These are phyloP conservation scores for Falco punctatus DNA, from an alignment of 2,113 vertebrate species.

Conservation along the genomic window DNA sequence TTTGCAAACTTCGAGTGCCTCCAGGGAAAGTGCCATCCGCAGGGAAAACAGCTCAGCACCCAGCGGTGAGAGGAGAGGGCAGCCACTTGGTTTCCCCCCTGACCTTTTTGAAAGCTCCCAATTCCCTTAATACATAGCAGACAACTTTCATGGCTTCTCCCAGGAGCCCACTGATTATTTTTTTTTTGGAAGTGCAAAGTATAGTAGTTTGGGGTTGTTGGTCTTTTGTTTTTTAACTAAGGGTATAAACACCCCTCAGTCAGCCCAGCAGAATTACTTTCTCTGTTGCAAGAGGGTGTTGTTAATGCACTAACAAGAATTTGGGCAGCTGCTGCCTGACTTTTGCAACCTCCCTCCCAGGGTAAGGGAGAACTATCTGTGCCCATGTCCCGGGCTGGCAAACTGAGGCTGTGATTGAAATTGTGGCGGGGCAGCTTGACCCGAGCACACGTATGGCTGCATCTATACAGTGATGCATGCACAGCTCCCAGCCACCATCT, in stretches of 20 bases:
- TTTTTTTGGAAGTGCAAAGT: not conserved
- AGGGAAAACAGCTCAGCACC: not conserved
- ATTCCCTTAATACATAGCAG: not conserved
- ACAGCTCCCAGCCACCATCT: not conserved
- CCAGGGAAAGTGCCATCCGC: not conserved
- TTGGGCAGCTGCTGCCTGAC: not conserved
- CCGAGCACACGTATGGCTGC: not conserved
- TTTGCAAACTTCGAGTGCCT: not conserved
- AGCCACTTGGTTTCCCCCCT: not conserved
- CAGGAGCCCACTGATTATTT: not conserved
- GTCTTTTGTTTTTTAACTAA: not conserved
- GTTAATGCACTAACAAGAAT: not conserved
- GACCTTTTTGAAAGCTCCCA: not conserved
- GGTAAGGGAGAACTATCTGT: not conserved
- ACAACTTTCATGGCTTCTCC: not conserved
- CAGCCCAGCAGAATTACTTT: not conserved
- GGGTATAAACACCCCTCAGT: not conserved
- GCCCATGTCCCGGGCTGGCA: not conserved
- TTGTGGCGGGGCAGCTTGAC: not conserved
- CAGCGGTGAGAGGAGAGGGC: not conserved
- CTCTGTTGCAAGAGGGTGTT: not conserved
- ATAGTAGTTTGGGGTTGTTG: too few species aligned
- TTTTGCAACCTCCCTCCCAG: not conserved
- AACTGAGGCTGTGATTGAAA: not conserved
- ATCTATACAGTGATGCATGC: rapidly evolving